phyloP scores from a whole-genome alignment of 2,888 invertebrate genomes.

The Agonopterix alstromeriana region DNA sequence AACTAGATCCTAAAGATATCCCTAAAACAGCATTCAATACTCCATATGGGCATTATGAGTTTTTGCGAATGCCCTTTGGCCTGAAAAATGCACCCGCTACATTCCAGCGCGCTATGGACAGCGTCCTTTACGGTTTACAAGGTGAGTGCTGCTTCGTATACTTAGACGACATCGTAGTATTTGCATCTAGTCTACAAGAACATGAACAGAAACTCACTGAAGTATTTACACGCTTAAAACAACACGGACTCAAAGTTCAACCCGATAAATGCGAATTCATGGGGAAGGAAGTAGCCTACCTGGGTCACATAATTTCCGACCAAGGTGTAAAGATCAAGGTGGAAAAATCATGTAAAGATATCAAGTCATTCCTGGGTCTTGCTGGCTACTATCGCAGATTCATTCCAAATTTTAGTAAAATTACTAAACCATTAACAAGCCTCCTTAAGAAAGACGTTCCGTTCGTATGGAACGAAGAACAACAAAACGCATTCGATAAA shows the following conservation, averaged over 20 bases:
- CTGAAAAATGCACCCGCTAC: too few species aligned
- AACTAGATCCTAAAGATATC: too few species aligned
- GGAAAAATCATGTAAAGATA: background rate
- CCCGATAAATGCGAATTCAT: slow-evolving; percentile 37
- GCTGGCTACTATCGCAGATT: background rate
- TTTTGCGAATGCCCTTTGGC: too few species aligned
- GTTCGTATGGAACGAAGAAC: slow-evolving; percentile 18
- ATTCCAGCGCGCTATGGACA: too few species aligned
- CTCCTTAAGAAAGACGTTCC: slow-evolving; percentile 19
- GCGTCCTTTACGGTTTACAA: too few species aligned
- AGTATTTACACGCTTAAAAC: slow-evolving; percentile 16
- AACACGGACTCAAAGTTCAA: slow-evolving; percentile 24
- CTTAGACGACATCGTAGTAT: too few species aligned
- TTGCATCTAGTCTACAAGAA: too few species aligned
- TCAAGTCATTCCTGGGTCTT: background rate
- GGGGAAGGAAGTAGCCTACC: slow-evolving; percentile 30
- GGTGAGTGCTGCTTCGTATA: too few species aligned
- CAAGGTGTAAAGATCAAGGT: slow-evolving; percentile 6
- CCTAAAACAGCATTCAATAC: too few species aligned
- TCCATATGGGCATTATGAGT: too few species aligned
- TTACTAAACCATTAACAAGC: slow-evolving; percentile 19
- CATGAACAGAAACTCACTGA: slow-evolving; percentile 12
- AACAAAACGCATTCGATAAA: slow-evolving; percentile 16
- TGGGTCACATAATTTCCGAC: slow-evolving; percentile 25
- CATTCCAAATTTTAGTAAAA: background rate